Percentiles rank a stretch among this genome's conserved stretches.
These are phyloP conservation scores for Zaprionus ghesquierei DNA, from an alignment of 1,140 invertebrate species.

Conservation along the genomic window DNA sequence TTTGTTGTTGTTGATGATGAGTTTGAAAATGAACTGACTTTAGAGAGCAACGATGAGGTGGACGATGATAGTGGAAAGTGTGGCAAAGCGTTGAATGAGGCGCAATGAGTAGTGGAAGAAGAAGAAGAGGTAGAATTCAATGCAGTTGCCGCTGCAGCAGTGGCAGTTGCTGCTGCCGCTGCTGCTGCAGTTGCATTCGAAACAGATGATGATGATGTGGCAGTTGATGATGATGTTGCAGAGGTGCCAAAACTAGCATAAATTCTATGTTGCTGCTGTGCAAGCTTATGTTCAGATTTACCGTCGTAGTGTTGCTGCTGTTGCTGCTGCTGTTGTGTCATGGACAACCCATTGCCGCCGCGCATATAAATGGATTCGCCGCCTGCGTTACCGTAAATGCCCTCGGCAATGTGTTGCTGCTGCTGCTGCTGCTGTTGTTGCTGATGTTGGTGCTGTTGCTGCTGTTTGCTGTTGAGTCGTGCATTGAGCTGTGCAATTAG, in stretches of 20 bases:
- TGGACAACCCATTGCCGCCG: slow-evolving; percentile 58
- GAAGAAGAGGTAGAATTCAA: slow-evolving; percentile 25
- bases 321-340: slow-evolving; percentile 68
- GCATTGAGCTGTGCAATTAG: slow-evolving; percentile 82
- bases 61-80: slow-evolving; percentile 81
- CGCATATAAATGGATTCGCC: slow-evolving; percentile 62
- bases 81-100: slow-evolving; percentile 71
- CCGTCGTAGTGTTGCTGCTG: slow-evolving; percentile 82
- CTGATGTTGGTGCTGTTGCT: slow-evolving; percentile 50
- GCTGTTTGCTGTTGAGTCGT: slow-evolving; percentile 74
- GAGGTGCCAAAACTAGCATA: slow-evolving; percentile 80
- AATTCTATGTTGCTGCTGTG: slow-evolving; percentile 74
- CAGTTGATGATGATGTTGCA: slow-evolving; percentile 33
- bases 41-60: slow-evolving; percentile 79
- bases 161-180: slow-evolving; percentile 23
- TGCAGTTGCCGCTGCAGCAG: slow-evolving; percentile 33
- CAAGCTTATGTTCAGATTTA: slow-evolving; percentile 72
- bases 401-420: slow-evolving; percentile 55
- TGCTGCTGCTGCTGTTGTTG: slow-evolving; percentile 52
- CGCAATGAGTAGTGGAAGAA: slow-evolving; percentile 8
- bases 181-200: slow-evolving; percentile 41
- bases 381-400: slow-evolving; percentile 70
- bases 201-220: slow-evolving; percentile 29
- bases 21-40: slow-evolving; percentile 78
- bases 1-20: slow-evolving; percentile 50